Evolutionary conservation across 2,797 vertebrate genomes (phyloP).

Genomic region (Margarornis squamiger): DNA sequence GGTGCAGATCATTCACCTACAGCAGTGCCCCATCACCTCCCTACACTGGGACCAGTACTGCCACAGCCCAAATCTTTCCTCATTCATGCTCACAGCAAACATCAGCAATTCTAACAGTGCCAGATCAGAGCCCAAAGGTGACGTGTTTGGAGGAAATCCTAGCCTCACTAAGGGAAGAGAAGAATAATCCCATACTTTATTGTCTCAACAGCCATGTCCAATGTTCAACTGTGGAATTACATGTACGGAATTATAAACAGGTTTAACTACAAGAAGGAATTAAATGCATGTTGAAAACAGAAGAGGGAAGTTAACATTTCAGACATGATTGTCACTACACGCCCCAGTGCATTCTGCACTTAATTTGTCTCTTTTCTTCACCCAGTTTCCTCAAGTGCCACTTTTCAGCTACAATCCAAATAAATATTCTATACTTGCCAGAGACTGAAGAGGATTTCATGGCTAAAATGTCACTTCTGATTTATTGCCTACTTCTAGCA

Average conservation of each 20-base stretch:
- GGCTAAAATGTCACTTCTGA: conserved; percentile 51
- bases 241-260: background rate
- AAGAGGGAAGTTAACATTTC: conserved; percentile 12
- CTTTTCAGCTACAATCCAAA: conserved; percentile 34
- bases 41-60: accelerated
- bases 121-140: background rate
- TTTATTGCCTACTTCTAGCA: conserved; percentile 40
- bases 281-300: background rate
- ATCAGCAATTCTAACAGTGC: background rate
- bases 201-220: background rate
- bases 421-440: conserved; percentile 4
- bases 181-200: background rate
- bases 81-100: accelerated
- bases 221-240: background rate
- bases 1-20: accelerated
- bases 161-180: background rate
- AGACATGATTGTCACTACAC: background rate
- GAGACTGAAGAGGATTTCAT: conserved; percentile 42
- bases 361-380: conserved; percentile 31
- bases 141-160: background rate
- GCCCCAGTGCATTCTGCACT: background rate
- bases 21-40: background rate
- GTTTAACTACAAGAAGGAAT: conserved; percentile 8
- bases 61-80: background rate
- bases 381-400: background rate